Base-by-base conservation (phyloP, 2,888 invertebrate species). In the Silvanus unidentatus region DNA sequence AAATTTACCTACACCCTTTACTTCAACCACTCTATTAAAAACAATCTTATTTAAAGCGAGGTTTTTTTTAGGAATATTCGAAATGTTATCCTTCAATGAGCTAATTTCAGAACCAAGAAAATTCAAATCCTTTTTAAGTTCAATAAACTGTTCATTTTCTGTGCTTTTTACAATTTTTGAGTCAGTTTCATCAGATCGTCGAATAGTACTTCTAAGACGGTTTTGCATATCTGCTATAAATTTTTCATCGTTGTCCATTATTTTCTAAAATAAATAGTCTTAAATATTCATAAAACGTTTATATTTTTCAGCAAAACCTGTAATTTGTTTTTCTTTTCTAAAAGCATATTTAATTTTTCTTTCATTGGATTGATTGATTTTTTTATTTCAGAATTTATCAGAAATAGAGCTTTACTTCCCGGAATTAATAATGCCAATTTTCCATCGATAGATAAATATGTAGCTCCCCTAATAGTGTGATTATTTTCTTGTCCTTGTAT, bases 381-480 rank as follows among this genome's bases (percentile, higher is more conserved):
- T 11, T 39, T 60, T 14, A 73, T 47, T 10, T 54, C 52, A 1
- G 62, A 60, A n/a, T 68, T 55, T 8, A 72, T 38, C 12, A 54
- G 49, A 53, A 68, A 68, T 32, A 70, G 28, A 2, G 44, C 45
- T 14, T 57, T 54, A 15, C 47, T 44, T 34, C 55, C 56, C 2
- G 70, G 66, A 13, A 70, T 50, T 13, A 72, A 45, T 14, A 72
- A 48, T 0, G 62, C 66, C 9, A 70, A 39, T 35, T 49, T 53
- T n/a, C 63, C 57, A n/a, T 53, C 63, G n/a, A 66, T 44, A 13
- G 51, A 41, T 27, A 72, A 48, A 39, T 57, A 57, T 13, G 60
- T 53, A 10, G 66, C 57, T 1, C 68, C 69, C 22, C 48, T 42
- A 43, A 70, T 61, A 3, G 65, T 66, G 2, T 43, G 13, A 13